phyloP scores from a whole-genome alignment of 2,888 invertebrate species.

The Lepidochrysops patricia region DNA sequence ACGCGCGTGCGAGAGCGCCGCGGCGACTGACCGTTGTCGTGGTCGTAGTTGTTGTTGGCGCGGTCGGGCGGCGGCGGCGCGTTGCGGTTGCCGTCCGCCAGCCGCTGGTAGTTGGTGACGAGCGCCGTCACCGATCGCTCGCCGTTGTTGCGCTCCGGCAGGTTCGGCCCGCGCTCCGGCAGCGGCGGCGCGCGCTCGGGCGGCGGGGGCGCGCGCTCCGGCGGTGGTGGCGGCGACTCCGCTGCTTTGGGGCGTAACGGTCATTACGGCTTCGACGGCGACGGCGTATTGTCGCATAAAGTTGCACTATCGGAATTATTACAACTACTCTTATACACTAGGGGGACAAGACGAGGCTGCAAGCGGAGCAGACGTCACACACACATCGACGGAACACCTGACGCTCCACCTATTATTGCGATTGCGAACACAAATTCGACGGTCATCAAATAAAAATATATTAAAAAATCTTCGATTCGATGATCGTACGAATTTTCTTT shows the following conservation, averaged over 20 bases:
- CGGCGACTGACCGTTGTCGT: constrained; percentile 37
- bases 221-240: constrained; percentile 50
- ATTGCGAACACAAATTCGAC: no score
- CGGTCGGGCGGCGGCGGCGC: constrained; percentile 27
- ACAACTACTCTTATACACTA: neutral
- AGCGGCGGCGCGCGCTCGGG: constrained; percentile 36
- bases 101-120: constrained; percentile 62
- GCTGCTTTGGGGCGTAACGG: constrained; percentile 23
- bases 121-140: constrained; percentile 49
- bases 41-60: constrained; percentile 32
- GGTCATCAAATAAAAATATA: no score
- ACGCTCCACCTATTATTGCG: no score
- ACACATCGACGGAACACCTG: neutral
- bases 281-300: neutral
- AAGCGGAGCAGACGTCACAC: neutral
- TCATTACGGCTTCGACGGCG: neutral
- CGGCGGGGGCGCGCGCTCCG: constrained; percentile 34
- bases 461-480: no score
- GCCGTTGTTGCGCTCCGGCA: constrained; percentile 29
- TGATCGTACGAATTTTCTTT: no score
- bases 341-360: neutral
- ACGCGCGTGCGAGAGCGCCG: constrained; percentile 60
- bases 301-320: neutral
- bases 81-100: constrained; percentile 36
- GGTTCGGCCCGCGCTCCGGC: constrained; percentile 38